phyloP scores from a whole-genome alignment of 1,140 invertebrate genomes.

The Atta texana region DNA sequence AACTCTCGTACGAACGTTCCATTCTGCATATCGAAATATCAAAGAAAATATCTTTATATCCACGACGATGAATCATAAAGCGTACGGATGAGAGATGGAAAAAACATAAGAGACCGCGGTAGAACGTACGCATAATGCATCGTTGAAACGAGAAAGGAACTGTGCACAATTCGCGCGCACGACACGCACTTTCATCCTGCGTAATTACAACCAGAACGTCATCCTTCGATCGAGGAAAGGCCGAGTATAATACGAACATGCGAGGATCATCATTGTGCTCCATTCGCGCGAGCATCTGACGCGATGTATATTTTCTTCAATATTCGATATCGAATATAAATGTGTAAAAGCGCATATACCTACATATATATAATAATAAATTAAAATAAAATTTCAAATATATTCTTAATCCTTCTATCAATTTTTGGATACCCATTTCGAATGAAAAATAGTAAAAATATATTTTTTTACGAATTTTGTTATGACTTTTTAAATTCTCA shows the following conservation, averaged over 20 bases:
- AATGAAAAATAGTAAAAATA: no score
- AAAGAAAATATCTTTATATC: constrained; percentile 24
- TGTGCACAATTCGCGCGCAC: constrained; percentile 16
- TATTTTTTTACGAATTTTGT: no score
- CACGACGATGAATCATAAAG: constrained; percentile 17
- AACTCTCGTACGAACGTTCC: not conserved
- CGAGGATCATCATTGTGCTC: constrained; percentile 64
- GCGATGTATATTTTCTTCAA: not conserved
- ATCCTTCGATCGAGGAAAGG: constrained; percentile 71
- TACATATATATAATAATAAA: not conserved
- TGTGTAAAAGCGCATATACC: not conserved
- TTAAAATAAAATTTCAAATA: not conserved
- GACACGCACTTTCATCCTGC: constrained; percentile 81
- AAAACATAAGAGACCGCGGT: constrained; percentile 28
- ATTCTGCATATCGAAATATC: not conserved
- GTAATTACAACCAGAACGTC: constrained; percentile 84
- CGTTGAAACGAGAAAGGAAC: constrained; percentile 45
- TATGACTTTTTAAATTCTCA: no score
- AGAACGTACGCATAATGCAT: constrained; percentile 34
- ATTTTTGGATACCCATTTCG: no score
- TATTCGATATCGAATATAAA: not conserved
- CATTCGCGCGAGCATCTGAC: not conserved
- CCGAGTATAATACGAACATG: constrained; percentile 66
- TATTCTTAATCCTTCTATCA: no score
- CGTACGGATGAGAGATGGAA: not conserved